Evolutionary conservation across 2,888 invertebrate species (phyloP), one percentile per base, ranked within the genome.

Genomic region (Athripsodes cinereus): DNA sequence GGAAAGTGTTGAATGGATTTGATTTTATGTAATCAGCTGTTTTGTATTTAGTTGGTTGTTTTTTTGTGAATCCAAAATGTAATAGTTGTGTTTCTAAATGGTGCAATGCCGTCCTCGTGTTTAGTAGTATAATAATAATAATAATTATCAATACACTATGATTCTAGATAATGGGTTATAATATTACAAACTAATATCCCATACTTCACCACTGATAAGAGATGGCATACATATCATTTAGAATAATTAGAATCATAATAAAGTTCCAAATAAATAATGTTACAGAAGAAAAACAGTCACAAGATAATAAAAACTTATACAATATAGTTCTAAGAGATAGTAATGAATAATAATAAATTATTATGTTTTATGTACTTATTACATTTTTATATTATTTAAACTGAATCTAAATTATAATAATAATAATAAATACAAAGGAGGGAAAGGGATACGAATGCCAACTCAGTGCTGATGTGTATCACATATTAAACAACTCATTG

Each of bases 141-240:
- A 40, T 40, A 40, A 40, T 40, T 40, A 40, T 40, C 11, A 8
- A 11, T 40, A 40, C 40, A 40, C 40, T 40, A 40, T 3, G 40
- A 60, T 52, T 60, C 55, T 63, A 63, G 59, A 62, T 56, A 60
- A 63, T 63, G 59, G 60, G 59, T 58, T 40, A 58, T 60, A 60
- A 58, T 57, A 55, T 62, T 62, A 62, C 58, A 57, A 20, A 53
- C 56, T 61, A 61, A 59, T 56, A 34, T 59, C 52, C 22, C 48
- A 55, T 48, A 19, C 46, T 48, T 55, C 55, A 55, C 47, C 22
- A 21, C 20, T 22, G 19, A 55, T 40, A 40, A 55, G n/a, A n/a
- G 51, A 55, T 44, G 34, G 22, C 18, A 22, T 22, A 55, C 40
- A 50, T 55, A 48, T 40, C 40, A 3, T 40, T 40, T 40, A 40